Base-by-base conservation (phyloP, 2,888 invertebrate species). In the Linnaemya vulpina region DNA sequence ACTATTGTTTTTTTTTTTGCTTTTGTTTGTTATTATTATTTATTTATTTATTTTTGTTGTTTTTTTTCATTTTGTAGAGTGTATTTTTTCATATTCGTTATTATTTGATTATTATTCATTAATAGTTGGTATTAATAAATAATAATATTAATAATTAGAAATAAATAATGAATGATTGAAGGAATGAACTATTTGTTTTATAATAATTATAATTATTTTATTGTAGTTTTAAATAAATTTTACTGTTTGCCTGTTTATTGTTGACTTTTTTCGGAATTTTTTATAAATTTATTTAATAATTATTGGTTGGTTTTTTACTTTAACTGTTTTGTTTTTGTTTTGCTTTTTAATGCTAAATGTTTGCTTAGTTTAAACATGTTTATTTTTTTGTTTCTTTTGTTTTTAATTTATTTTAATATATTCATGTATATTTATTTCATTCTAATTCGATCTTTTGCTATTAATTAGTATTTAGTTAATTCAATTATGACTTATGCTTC, bases 1-100 rank as follows among this genome's bases (percentile, higher is more conserved):
- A 92, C 92, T 91, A 91, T 92, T 89, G 89, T 87, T 87, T 87
- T 88, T 10, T n/a, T 88, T 88, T 87, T 89, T 89, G 86, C 87
- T 79, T 38, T 79, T 62, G 35, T 60, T 53, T 67, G 15, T 55
- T 70, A 2, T n/a, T n/a, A 35, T 81, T n/a, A n/a, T n/a, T n/a
- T n/a, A n/a, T n/a, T n/a, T n/a, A n/a, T n/a, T n/a, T n/a, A n/a
- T n/a, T n/a, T 76, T 58, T 68, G 49, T 73, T 60, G 68, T 75
- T 38, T 2, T 20, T 81, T 49, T 70, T 79, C 35, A 71, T 75
- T 55, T 62, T 80, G 67, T 85, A 81, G 80, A 77, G 68, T 84
- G 74, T 75, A 73, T 74, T 80, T 79, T 77, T 80, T 82, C 70
- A 77, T 86, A 81, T 77, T 86, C 80, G 75, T 83, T 80, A 85